Base-by-base conservation (phyloP, 2,113 vertebrate genomes). In the Poeciliopsis prolifica region DNA sequence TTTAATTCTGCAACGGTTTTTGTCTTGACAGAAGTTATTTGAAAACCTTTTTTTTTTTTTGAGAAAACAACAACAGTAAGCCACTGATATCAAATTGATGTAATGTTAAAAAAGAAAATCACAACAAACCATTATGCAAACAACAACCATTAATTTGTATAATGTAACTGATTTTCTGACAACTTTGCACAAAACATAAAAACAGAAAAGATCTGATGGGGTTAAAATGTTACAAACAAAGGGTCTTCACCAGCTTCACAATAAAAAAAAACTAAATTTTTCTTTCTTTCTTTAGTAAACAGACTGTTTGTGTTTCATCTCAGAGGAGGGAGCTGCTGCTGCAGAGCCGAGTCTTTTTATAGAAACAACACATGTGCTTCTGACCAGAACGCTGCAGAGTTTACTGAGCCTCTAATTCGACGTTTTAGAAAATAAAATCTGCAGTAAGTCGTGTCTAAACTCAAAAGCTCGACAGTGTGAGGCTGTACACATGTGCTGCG, bases 281-380 rank as follows among this genome's bases (percentile, higher is more conserved):
- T 19, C 6, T 70, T 42, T 26, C 22, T 72, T 42, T 11, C 24
- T 26, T 8, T 3, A 28, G 28, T 44, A 44, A 62, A 31, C 9
- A 9, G 19, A 64, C 13, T 1, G 22, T 42, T 4, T 65, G 31
- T 1, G 51, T n/a, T n/a, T 58, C 10, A 58, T 58, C 62, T 77
- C 24, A 29, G 44, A 83, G 19, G 40, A 68, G 35, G 24, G 33
- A 68, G 73, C 61, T 71, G 65, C 62, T 66, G 58, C 37, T 64
- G 68, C 33, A 6, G 37, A 83, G 80, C 80, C 54, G 29, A 22
- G 9, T 77, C 90, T 93, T 92, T 92, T 93, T 92, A 87, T 91
- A 92, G 91, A 61, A 42, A 76, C 75, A 65, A 22, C 83, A 87
- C 74, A 88, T 88, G 88, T 84, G 80, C 74, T 58, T 80, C 48